Conservation (phyloP, 2,113 vertebrate genomes). For the Leptobrachium ailaonicum region DNA sequence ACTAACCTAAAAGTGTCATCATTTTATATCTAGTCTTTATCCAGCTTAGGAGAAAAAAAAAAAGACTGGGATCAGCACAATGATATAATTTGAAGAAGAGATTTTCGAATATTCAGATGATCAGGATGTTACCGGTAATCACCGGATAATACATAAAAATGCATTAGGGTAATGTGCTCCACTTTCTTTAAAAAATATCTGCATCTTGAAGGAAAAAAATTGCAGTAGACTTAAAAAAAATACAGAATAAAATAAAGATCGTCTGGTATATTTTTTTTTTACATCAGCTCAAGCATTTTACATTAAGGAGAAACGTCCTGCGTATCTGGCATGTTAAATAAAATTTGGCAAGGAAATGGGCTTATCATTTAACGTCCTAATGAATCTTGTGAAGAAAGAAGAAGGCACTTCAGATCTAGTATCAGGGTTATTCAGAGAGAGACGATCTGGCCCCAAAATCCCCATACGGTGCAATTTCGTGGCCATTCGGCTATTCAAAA, state of each 20-base stretch:
- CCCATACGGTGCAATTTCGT: too few species aligned
- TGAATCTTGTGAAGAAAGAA: neutral
- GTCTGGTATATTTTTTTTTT: neutral
- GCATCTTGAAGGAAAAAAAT: neutral
- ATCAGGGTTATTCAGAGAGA: too few species aligned
- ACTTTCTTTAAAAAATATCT: neutral
- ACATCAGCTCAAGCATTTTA: conserved; percentile 15
- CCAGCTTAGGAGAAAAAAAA: neutral
- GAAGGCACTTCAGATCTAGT: conserved; percentile 2
- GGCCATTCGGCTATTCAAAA: too few species aligned
- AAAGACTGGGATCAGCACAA: neutral
- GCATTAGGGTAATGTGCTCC: neutral
- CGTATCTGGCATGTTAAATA: conserved; percentile 10
- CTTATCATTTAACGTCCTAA: conserved; percentile 12
- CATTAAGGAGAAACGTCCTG: neutral
- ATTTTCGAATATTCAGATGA: neutral
- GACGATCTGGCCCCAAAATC: too few species aligned
- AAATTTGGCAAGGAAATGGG: conserved; percentile 26
- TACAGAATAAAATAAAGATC: conserved; percentile 1
- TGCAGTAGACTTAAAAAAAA: neutral
- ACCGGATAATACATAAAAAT: conserved; percentile 4
- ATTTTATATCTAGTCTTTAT: neutral
- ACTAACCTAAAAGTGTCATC: neutral
- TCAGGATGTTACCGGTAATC: neutral
- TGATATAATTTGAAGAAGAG: neutral